Percentiles rank a stretch among this genome's conserved stretches.
Evolutionary conservation across 1,140 invertebrate genomes (phyloP).

Genomic region (Drosophila equinoxialis): DNA sequence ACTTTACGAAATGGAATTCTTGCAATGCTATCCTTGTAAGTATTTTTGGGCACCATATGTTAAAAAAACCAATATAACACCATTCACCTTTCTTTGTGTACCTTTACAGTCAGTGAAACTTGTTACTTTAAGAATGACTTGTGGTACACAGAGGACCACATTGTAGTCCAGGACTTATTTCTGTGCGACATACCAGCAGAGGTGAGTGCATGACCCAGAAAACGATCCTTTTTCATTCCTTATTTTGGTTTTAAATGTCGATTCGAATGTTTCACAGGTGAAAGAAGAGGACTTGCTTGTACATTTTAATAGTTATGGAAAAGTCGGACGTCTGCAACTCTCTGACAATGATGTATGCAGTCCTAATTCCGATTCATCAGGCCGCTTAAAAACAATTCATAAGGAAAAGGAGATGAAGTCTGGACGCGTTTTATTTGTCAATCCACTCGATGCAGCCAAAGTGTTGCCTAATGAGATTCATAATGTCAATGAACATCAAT

Average conservation of each 20-base stretch:
- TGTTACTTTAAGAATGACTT: slow-evolving; percentile 43
- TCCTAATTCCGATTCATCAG: too few species aligned
- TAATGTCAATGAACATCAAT: slow-evolving; percentile 16
- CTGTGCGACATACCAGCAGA: slow-evolving; percentile 35
- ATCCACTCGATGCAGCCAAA: slow-evolving; percentile 47
- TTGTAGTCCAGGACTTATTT: slow-evolving; percentile 49
- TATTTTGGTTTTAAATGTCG: too few species aligned
- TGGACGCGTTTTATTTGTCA: slow-evolving; percentile 41
- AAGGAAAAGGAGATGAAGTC: neutral
- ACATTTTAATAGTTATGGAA: slow-evolving; percentile 48
- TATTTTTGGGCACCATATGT: neutral
- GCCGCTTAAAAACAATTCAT: too few species aligned
- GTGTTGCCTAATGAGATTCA: slow-evolving; percentile 30
- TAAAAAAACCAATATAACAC: too few species aligned
- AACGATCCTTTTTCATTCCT: neutral
- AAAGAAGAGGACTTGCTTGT: slow-evolving; percentile 2
- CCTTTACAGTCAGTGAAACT: slow-evolving; percentile 11
- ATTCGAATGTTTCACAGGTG: neutral
- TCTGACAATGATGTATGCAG: too few species aligned
- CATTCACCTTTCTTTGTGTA: too few species aligned
- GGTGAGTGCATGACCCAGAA: slow-evolving; percentile 22
- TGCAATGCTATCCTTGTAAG: too few species aligned
- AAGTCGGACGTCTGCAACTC: slow-evolving; percentile 28
- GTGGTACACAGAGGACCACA: slow-evolving; percentile 66
- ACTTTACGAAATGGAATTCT: too few species aligned